A percentile compares a stretch with the other conserved stretches of the same genome.
These are phyloP conservation scores for Mormyrops boulengeri DNA, from an alignment of 2,797 vertebrate genomes.

Conservation along the genomic window DNA sequence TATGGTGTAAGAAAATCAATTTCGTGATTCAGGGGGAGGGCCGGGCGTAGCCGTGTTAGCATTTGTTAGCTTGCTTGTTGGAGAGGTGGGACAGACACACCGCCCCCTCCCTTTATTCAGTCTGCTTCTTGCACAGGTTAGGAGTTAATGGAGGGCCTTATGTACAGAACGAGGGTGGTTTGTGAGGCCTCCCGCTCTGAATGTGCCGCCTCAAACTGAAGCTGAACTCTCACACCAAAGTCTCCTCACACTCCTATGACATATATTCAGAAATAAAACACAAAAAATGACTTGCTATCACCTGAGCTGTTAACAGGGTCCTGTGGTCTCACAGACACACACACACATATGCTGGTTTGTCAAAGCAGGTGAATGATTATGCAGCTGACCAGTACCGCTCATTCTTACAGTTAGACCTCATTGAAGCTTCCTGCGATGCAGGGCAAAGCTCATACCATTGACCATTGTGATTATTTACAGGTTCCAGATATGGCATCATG, in stretches of 20 bases:
- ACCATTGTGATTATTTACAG: slow-evolving; percentile 68
- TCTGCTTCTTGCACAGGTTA: slow-evolving; percentile 65
- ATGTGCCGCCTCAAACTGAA: background rate
- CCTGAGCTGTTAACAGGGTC: background rate
- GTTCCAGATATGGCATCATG: slow-evolving; percentile 71
- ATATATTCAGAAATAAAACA: background rate
- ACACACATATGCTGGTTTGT: background rate
- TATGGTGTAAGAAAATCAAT: slow-evolving; percentile 73
- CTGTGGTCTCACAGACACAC: background rate
- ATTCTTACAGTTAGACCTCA: background rate
- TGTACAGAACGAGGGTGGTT: slow-evolving; percentile 48
- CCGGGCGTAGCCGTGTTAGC: slow-evolving; percentile 74
- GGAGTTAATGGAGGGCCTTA: slow-evolving; percentile 70
- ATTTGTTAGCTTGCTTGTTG: slow-evolving; percentile 85
- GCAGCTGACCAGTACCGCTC: background rate
- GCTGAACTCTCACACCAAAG: background rate
- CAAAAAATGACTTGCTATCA: background rate
- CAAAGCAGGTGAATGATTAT: background rate
- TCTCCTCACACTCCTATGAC: background rate
- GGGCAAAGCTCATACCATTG: slow-evolving; percentile 65
- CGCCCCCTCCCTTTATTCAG: slow-evolving; percentile 64
- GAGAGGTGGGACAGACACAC: slow-evolving; percentile 55
- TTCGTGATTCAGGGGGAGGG: slow-evolving; percentile 69
- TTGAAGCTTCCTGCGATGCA: slow-evolving; percentile 54
- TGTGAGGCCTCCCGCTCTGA: slow-evolving; percentile 28